These are phyloP conservation scores for Sphenodon punctatus DNA, from an alignment of 2,797 vertebrate genomes.

Conservation along the genomic window DNA sequence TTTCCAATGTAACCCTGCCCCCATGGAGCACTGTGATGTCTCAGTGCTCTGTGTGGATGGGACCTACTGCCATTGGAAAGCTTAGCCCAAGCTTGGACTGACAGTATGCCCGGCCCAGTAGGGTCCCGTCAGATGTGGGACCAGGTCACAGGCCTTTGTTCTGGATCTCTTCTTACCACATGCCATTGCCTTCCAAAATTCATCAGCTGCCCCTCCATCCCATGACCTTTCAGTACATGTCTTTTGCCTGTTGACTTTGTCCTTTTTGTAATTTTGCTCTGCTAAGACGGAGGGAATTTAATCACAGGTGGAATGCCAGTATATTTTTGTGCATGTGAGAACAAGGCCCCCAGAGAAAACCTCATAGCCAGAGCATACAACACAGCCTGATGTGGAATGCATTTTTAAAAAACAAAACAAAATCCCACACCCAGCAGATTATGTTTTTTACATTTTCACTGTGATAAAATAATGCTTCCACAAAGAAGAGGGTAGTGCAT, in stretches of 20 bases:
- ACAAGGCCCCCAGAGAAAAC: constrained; percentile 5
- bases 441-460: not conserved
- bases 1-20: too few relatives aligned
- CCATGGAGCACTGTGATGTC: too few relatives aligned
- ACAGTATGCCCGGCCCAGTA: too few relatives aligned
- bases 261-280: not conserved
- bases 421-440: not conserved
- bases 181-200: too few relatives aligned
- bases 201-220: not conserved
- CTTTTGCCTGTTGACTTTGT: not conserved
- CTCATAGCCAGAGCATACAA: not conserved
- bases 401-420: too few relatives aligned
- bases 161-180: not conserved
- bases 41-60: too few relatives aligned
- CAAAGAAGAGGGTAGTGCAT: not conserved
- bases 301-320: not conserved
- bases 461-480: not conserved
- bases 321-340: not conserved
- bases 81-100: too few relatives aligned
- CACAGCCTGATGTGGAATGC: not conserved
- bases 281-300: not conserved
- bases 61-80: too few relatives aligned
- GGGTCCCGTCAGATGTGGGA: too few relatives aligned
- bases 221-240: not conserved
- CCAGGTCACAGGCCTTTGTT: not conserved